Evolutionary conservation across 2,797 vertebrate genomes (phyloP), one percentile per base, ranked within the genome.

Genomic region (Tiaroga cobitis): DNA sequence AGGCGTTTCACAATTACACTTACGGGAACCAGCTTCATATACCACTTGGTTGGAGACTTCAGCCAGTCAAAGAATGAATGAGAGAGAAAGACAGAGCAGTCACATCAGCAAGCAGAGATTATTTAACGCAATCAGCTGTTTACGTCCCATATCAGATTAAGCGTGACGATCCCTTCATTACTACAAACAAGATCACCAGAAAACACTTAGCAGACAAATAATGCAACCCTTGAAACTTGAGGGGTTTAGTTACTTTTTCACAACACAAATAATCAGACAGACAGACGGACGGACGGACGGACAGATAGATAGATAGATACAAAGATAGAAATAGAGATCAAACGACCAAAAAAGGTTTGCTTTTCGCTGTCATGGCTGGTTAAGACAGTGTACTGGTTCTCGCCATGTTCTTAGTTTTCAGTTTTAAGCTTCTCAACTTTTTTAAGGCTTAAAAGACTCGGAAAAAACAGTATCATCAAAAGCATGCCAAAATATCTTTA

Each of bases 11-110:
- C 92, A 90, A 86, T 92, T 92, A 92, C 93, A 99, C 98, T 99
- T 98, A 99, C 98, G 96, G 98, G 98, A 94, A 99, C 98, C 96
- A 99, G 97, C 96, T 99, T 99, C 98, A 98, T 99, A 95, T 99
- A 99, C 98, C 98, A 99, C 96, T 99, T 99, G 96, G 98, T 98
- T 93, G 98, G 97, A 95, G 97, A 99, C 98, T 99, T 97, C 95
- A 94, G 94, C 94, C 93, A 94, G 89, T 88, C 81, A 91, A 83
- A 76, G 73, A 88, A 29, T 32, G 77, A 84, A 85, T 67, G n/a
- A 86, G 61, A 80, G 80, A 86, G 51, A 69, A 9, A 68, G 32
- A 81, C 18, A 65, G 68, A 43, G 29, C 34, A 16, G 81, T 72
- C 26, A 76, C 32, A 13, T 69, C 32, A 75, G 29, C 49, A 73